Percentiles rank a stretch among this genome's conserved stretches.
phyloP scores from a whole-genome alignment of 2,113 vertebrate species.

The Rhinichthys klamathensis region DNA sequence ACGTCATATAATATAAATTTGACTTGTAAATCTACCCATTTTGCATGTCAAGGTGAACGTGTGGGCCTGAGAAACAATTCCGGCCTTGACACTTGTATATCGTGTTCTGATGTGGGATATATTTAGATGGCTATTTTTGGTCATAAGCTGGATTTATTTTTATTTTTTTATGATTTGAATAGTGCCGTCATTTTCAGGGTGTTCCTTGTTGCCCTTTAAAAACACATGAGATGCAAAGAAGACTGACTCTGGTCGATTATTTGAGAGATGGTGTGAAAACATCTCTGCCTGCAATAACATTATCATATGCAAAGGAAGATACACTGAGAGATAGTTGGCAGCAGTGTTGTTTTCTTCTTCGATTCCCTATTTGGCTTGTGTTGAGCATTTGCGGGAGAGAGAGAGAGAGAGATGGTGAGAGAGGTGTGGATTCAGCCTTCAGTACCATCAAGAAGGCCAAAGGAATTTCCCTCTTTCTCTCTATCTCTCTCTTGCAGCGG shows the following conservation, averaged over 20 bases:
- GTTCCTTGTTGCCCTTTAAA: not conserved
- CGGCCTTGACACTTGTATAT: not conserved
- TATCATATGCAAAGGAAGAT: slow-evolving; percentile 26
- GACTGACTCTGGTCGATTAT: not conserved
- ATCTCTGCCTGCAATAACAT: slow-evolving; percentile 10
- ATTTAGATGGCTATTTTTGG: slow-evolving; percentile 45
- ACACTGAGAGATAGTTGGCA: slow-evolving; percentile 27
- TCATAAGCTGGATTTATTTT: not conserved
- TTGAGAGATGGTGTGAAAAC: not conserved
- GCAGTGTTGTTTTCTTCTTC: slow-evolving; percentile 17
- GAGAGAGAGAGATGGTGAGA: not conserved
- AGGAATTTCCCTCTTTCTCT: not conserved
- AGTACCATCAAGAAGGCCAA: slow-evolving; percentile 19
- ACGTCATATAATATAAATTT: slow-evolving; percentile 22
- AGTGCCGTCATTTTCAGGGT: not conserved
- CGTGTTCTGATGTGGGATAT: slow-evolving; percentile 20
- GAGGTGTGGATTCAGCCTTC: not conserved
- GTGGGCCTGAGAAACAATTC: slow-evolving; percentile 22
- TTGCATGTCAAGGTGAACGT: slow-evolving; percentile 31
- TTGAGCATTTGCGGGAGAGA: not conserved
- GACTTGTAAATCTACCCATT: slow-evolving; percentile 39
- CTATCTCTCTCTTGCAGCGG: not conserved
- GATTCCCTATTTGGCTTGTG: slow-evolving; percentile 7
- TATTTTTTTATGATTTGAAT: slow-evolving; percentile 27
- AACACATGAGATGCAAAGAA: not conserved